Percentiles rank a stretch among this genome's conserved stretches.
Conservation (phyloP, 2,797 vertebrate genomes). For the Eutrigla gurnardus region DNA sequence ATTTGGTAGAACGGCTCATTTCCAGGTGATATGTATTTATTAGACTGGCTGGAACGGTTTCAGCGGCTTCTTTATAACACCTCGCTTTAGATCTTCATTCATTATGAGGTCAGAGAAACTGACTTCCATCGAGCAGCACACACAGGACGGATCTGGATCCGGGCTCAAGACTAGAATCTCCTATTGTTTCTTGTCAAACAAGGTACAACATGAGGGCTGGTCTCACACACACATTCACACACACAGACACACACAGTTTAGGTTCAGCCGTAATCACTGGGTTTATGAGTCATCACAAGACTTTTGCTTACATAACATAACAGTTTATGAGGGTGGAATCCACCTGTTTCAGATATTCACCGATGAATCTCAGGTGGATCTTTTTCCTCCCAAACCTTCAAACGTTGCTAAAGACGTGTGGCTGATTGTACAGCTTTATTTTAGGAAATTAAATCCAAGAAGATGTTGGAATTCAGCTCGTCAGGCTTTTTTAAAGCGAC, state of each 20-base stretch:
- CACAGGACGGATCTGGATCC: slow-evolving; percentile 28
- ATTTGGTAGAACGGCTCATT: neutral
- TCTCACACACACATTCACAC: neutral
- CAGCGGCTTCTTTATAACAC: neutral
- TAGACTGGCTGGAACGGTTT: neutral
- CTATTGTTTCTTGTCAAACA: slow-evolving; percentile 18
- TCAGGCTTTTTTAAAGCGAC: neutral
- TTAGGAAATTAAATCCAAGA: neutral
- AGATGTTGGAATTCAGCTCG: neutral
- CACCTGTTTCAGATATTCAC: slow-evolving; percentile 2
- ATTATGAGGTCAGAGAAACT: slow-evolving; percentile 33
- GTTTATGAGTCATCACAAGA: slow-evolving; percentile 42
- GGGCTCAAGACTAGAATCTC: slow-evolving; percentile 1
- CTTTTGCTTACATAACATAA: slow-evolving; percentile 38
- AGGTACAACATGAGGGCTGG: slow-evolving; percentile 7
- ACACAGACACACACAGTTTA: neutral
- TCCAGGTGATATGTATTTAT: neutral
- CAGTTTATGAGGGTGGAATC: slow-evolving; percentile 23
- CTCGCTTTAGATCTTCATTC: slow-evolving; percentile 8
- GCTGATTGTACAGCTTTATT: neutral
- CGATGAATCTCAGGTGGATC: slow-evolving; percentile 14
- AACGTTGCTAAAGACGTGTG: neutral
- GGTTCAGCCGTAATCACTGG: no score
- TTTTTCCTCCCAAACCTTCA: neutral
- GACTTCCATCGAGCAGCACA: slow-evolving; percentile 12